Conservation (phyloP, 1,140 invertebrate genomes). For the Yoshiicerus persimilis region DNA sequence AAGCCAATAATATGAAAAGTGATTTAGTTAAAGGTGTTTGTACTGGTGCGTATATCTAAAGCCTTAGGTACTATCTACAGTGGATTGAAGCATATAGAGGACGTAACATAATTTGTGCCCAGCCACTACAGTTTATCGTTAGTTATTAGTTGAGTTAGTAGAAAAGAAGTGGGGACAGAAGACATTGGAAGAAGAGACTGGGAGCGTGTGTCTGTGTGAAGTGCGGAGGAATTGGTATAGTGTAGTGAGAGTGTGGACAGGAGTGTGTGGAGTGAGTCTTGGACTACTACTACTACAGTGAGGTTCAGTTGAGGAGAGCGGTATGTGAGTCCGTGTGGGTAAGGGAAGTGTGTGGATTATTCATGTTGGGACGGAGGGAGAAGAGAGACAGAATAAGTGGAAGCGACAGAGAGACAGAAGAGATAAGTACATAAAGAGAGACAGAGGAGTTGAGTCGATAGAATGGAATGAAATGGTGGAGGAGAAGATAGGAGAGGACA, state of each 20-base stretch:
- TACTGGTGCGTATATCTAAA: too few relatives aligned
- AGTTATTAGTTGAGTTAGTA: neutral
- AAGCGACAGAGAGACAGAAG: neutral
- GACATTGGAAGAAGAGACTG: neutral
- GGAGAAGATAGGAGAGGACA: slow-evolving; percentile 34
- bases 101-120: neutral
- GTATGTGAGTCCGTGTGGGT: neutral
- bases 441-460: neutral
- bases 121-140: neutral
- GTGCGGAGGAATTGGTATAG: neutral
- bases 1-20: neutral
- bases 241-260: neutral
- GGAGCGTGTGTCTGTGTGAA: neutral
- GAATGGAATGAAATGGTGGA: slow-evolving; percentile 28
- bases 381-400: neutral
- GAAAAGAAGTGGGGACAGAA: neutral
- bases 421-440: slow-evolving; percentile 1
- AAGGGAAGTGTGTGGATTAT: too few relatives aligned
- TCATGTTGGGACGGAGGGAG: neutral
- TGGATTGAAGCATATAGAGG: too few relatives aligned
- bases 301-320: neutral
- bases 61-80: too few relatives aligned
- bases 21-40: neutral
- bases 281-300: neutral
- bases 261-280: neutral